Conservation (phyloP, 1,140 invertebrate genomes). For the Ctenoplectra terminalis region DNA sequence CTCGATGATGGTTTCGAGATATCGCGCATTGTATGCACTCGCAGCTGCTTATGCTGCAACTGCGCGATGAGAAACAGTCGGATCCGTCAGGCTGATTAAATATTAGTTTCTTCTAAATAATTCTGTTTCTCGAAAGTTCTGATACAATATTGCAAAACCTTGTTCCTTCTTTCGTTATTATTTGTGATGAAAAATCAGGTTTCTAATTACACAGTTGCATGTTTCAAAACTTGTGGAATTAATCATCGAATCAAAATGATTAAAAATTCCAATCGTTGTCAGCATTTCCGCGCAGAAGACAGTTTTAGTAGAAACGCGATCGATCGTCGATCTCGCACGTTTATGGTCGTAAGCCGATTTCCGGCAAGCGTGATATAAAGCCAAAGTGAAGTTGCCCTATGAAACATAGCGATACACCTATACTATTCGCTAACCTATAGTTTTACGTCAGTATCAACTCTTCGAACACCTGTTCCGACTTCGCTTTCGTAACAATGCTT, state of each 20-base stretch:
- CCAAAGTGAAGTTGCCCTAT: background rate
- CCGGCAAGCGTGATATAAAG: background rate
- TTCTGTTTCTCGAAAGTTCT: too few species aligned
- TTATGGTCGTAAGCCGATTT: background rate
- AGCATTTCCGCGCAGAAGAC: background rate
- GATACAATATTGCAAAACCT: too few species aligned
- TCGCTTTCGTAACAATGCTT: conserved; percentile 52
- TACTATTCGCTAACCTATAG: background rate
- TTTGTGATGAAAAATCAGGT: background rate
- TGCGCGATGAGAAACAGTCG: background rate
- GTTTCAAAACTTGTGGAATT: background rate
- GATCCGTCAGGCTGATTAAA: background rate
- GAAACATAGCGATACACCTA: background rate
- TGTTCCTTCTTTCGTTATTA: too few species aligned
- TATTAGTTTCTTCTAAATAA: background rate
- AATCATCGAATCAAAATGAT: too few species aligned
- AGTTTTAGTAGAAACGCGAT: background rate
- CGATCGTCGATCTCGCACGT: background rate
- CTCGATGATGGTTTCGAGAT: conserved; percentile 8
- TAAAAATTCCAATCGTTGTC: background rate
- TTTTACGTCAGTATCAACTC: conserved; percentile 21
- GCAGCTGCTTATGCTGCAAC: background rate
- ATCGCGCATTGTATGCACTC: background rate
- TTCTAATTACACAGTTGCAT: background rate
- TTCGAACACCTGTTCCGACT: conserved; percentile 49